Base-by-base conservation (phyloP, 2,888 invertebrate species). In the Dynastes grantii region DNA sequence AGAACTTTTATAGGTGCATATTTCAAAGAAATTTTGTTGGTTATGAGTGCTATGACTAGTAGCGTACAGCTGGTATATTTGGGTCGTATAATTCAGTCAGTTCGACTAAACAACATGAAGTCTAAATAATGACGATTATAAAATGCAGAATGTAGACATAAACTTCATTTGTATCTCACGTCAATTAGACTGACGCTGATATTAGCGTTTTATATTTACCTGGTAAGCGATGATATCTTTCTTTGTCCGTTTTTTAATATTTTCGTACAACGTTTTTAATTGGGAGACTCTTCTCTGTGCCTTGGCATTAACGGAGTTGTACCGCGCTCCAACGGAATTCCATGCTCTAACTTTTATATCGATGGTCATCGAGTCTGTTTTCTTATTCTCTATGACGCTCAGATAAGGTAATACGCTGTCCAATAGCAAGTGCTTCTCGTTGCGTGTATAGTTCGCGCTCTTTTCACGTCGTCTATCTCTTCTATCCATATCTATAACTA, bases 321-420 rank as follows among this genome's bases (percentile, higher is more conserved):
- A 79, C 2, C 58, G 58, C 4, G 58, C 55, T 16, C 71, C 73
- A 40, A 79, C 67, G 63, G 64, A 40, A 13, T 55, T 61, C 79
- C 79, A 79, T 1, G 68, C 51, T 37, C 64, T 61, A 13, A 64
- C 45, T 75, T 79, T 79, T 11, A 64, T 45, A 32, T 73, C 67
- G 61, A 73, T 45, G 5, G 71, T 77, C 2, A 67, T 53, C 45
- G 79, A 22, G 32, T 77, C 79, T 6, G 77, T 79, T 32, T 75
- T 79, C 22, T 79, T 79, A 55, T 77, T 79, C 49, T 79, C 79
- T 45, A 79, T 79, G 13, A 77, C 51, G 29, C 63, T 49, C 37
- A 79, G 49, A 64, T 68, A 77, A 1, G 77, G 77, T 22, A 58
- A 22, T 27, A 77, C 40, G n/a, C 67, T 79, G 22, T 79, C 77